These are phyloP conservation scores for Epinephelus lanceolatus DNA, from an alignment of 2,113 vertebrate genomes.

Conservation along the genomic window DNA sequence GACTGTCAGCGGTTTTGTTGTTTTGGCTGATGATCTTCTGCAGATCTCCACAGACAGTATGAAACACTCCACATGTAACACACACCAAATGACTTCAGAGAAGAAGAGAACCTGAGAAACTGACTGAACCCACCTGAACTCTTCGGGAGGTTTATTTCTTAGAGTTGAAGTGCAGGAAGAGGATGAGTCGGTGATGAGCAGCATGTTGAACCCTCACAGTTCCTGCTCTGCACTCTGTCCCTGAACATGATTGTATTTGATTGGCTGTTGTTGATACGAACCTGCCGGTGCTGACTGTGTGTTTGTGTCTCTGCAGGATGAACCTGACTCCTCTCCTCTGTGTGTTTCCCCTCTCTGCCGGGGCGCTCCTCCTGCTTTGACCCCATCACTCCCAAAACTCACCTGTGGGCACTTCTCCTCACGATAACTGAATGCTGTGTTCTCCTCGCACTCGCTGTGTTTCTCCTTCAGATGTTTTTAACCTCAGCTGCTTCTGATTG, in stretches of 20 bases:
- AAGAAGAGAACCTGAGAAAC: no score
- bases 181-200: no score
- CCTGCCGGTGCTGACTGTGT: constrained; percentile 34
- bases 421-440: constrained; percentile 15
- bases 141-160: no score
- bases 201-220: not conserved
- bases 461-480: not conserved
- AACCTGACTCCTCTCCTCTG: constrained; percentile 30
- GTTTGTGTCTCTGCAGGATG: constrained; percentile 70
- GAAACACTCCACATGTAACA: no score
- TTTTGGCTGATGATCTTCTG: no score
- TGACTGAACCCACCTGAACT: no score
- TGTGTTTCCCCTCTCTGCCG: constrained; percentile 24
- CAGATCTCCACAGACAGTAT: no score
- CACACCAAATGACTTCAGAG: no score
- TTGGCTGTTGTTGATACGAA: not conserved
- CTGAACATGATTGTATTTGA: not conserved
- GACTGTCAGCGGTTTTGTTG: no score
- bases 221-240: not conserved
- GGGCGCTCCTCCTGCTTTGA: constrained; percentile 22
- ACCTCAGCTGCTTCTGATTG: not conserved
- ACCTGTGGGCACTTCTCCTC: constrained; percentile 9
- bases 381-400: constrained; percentile 22
- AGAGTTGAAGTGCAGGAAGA: no score
- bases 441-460: not conserved